Conservation (phyloP, 2,797 vertebrate genomes). For the Chloroceryle inda region DNA sequence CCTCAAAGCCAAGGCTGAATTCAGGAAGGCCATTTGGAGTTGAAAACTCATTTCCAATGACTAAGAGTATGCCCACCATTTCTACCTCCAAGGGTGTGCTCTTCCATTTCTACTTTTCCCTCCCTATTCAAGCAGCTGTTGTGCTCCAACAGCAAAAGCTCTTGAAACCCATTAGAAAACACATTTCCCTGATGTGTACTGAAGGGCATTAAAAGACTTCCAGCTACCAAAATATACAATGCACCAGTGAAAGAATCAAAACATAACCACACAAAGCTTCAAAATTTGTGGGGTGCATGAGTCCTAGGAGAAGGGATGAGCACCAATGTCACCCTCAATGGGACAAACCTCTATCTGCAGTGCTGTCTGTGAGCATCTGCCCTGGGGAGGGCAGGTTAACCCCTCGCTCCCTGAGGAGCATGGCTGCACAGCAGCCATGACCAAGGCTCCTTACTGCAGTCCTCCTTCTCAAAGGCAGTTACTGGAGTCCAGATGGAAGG, state of each 20-base stretch:
- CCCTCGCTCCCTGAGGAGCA: not conserved
- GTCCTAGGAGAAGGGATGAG: not conserved
- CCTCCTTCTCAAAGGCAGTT: not conserved
- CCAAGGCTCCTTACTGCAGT: not conserved
- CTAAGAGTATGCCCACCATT: not conserved
- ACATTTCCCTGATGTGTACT: not conserved
- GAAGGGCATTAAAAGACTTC: conserved; percentile 21
- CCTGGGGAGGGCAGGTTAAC: not conserved
- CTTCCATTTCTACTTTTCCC: not conserved
- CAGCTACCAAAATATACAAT: not conserved
- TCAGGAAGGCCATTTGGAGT: not conserved
- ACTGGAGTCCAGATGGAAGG: not conserved
- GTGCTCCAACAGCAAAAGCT: conserved; percentile 2
- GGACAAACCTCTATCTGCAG: not conserved
- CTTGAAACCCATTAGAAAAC: not conserved
- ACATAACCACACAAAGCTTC: not conserved
- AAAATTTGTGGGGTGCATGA: rapidly evolving
- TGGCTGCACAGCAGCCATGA: not conserved
- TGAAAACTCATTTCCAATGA: not conserved
- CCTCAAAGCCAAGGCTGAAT: not conserved
- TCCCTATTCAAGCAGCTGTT: not conserved
- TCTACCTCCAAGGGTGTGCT: not conserved
- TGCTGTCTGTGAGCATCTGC: not conserved
- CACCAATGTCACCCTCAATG: not conserved
- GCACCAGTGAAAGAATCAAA: not conserved